Base-by-base conservation (phyloP, 2,888 invertebrate genomes). In the Eupithecia insigniata region DNA sequence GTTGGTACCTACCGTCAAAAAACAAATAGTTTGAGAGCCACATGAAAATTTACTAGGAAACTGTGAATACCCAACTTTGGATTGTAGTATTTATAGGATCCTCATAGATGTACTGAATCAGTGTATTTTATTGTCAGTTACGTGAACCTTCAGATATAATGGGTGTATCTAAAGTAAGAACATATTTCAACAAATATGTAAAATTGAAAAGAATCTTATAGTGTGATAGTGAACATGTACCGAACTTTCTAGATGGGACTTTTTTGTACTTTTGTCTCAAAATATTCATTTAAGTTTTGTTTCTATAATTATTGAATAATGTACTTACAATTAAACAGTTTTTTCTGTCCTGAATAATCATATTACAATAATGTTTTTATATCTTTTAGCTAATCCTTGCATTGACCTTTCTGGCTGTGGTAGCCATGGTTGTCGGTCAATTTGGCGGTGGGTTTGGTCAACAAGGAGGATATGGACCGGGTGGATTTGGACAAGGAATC, bases 121-220 rank as follows among this genome's bases (percentile, higher is more conserved):
- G 77, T 79, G 51, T 67, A 68, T 60, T n/a, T n/a, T 67, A 65
- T 34, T 58, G 16, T 55, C 26, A 14, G 51, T 32, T 43, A 58
- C 46, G 66, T 67, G 58, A 65, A 58, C 58, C 60, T n/a, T 64
- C n/a, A 36, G 18, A 67, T 34, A 72, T 70, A 30, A 81, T 79
- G 79, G 78, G 76, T 70, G 76, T 71, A 30, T 75, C 71, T 16
- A 81, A 80, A 77, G 83, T 83, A 75, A 81, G 79, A 73, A 55
- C 30, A 28, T 10, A 34, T 36, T 58, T 51, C 34, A 39, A 18
- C 32, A 65, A 18, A 28, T 65, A n/a, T n/a, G n/a, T n/a, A n/a
- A 2, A 10, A 39, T 32, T 14, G 2, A 26, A 55, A 14, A 55
- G 5, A 55, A 14, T 18, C 12, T 14, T 12, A 26, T 26, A 26